These are phyloP conservation scores for Euleptes europaea DNA, from an alignment of 2,113 vertebrate species.

Conservation along the genomic window DNA sequence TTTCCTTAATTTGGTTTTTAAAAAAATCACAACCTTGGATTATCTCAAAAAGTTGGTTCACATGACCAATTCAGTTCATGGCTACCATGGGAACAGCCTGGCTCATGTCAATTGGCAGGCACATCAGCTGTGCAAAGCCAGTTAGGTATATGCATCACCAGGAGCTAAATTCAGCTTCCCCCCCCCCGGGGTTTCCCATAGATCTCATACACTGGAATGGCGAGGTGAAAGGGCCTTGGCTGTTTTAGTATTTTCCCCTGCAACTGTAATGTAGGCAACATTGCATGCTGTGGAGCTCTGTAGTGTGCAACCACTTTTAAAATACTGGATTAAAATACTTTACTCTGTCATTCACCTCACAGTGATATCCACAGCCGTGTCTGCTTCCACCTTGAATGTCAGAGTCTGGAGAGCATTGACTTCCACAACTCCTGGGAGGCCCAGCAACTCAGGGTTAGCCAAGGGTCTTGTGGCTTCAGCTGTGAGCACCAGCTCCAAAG, in stretches of 20 bases:
- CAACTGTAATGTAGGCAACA: neutral
- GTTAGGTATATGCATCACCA: no score
- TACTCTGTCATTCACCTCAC: conserved; percentile 65
- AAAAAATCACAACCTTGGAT: no score
- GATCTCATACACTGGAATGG: neutral
- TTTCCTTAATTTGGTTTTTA: no score
- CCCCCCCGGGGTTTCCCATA: neutral
- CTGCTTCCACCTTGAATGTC: conserved; percentile 68
- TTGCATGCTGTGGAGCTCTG: neutral
- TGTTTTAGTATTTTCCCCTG: neutral
- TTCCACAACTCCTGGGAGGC: conserved; percentile 45
- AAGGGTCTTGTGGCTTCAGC: conserved; percentile 67
- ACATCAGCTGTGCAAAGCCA: no score
- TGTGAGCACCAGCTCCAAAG: conserved; percentile 59
- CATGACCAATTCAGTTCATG: no score
- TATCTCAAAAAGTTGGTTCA: no score
- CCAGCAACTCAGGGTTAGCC: conserved; percentile 65
- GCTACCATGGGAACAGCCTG: no score
- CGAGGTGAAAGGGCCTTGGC: neutral
- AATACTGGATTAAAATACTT: neutral
- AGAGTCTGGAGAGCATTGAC: conserved; percentile 52
- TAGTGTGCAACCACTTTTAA: neutral
- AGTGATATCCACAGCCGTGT: conserved; percentile 70
- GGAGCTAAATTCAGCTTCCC: no score
- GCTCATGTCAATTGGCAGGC: no score